phyloP scores from a whole-genome alignment of 2,888 invertebrate species.

The Heliconius charithonia region DNA sequence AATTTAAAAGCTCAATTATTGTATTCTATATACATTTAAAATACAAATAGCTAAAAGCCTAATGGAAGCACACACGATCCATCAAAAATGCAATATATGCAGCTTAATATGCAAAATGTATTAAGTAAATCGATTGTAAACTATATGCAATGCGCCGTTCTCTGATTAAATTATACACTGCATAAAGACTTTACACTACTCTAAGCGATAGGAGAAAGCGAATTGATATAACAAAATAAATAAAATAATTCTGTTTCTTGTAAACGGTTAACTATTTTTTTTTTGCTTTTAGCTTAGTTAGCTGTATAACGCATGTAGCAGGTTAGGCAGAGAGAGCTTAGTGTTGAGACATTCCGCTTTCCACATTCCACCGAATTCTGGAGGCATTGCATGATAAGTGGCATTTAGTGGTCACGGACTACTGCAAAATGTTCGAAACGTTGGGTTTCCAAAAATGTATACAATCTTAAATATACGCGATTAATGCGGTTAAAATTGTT shows the following conservation, averaged over 20 bases:
- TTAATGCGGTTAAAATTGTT: too few relatives aligned
- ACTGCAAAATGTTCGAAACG: too few relatives aligned
- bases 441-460: too few relatives aligned
- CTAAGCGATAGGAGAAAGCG: not conserved
- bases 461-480: too few relatives aligned
- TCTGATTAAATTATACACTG: constrained; percentile 63
- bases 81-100: constrained; percentile 20
- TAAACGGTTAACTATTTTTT: too few relatives aligned
- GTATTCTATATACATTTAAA: not conserved
- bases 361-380: too few relatives aligned
- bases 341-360: too few relatives aligned
- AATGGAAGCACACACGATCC: not conserved
- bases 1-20: not conserved
- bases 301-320: too few relatives aligned
- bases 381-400: too few relatives aligned
- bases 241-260: not conserved
- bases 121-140: constrained; percentile 60
- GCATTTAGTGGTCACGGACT: too few relatives aligned
- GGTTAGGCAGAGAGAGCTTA: too few relatives aligned
- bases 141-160: constrained; percentile 60
- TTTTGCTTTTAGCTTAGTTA: too few relatives aligned
- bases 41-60: not conserved
- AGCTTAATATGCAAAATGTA: constrained; percentile 52
- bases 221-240: not conserved
- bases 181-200: constrained; percentile 43